Evolutionary conservation across 2,797 vertebrate species (phyloP), one percentile per base, ranked within the genome.

Genomic region (Lophius americanus): DNA sequence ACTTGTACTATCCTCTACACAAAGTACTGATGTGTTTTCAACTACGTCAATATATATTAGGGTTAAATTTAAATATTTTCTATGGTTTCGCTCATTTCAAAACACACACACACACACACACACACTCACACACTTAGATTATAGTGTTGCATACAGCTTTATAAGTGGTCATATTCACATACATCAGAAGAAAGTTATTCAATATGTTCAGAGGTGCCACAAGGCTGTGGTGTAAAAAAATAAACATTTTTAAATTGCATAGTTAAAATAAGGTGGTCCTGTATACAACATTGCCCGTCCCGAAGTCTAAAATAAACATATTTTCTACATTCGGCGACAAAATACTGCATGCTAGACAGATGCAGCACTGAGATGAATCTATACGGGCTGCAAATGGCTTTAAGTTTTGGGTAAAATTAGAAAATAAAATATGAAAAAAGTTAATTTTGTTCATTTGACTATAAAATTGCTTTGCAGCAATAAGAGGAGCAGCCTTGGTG

Each of bases 171-270:
- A 75, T 80, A 77, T 68, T 78, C 66, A 81, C 80, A 78, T 52
- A 74, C 46, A 76, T 33, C 64, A 41, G 48, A 64, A 36, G 58
- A 65, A 61, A 59, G 68, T 13, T 35, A 54, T 50, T 51, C 46
- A 69, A 73, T 50, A 71, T 51, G 13, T 73, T 75, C 60, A 64
- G 77, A 78, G 23, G 75, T 49, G 67, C 59, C 64, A 56, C 32
- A 58, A 50, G 9, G 51, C 54, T 32, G 9, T 9, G 42, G 70
- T 67, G 78, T 87, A 82, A 67, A 88, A 88, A 89, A 89, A 81
- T 72, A 76, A 63, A 52, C 23, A 23, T 52, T 50, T 77, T 69
- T 79, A 83, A 69, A 87, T 88, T 92, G 89, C 86, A 90, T 90
- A 92, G 89, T 82, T 83, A 68, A 72, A 83, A 79, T 37, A 73